A percentile compares a stretch with the other conserved stretches of the same genome.
phyloP scores from a whole-genome alignment of 2,113 vertebrate species.

The Plecotus auritus region DNA sequence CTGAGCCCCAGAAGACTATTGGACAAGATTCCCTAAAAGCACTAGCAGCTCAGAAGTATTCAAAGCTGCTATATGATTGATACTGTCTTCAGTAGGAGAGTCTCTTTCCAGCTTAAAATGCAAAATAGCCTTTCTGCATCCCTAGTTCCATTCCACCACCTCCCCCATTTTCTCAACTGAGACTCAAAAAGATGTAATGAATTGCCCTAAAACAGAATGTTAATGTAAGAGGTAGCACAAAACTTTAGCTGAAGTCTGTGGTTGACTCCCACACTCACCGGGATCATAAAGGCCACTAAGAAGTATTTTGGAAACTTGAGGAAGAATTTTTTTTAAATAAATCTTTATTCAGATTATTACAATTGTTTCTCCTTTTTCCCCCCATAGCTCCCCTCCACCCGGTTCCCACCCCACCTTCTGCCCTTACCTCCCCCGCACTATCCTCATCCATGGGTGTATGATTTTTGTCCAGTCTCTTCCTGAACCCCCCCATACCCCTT shows the following conservation, averaged over 20 bases:
- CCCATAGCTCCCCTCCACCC: no score
- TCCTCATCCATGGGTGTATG: no score
- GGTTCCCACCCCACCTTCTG: no score
- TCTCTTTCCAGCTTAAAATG: not conserved
- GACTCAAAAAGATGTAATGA: not conserved
- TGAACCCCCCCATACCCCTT: no score
- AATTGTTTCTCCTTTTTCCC: no score
- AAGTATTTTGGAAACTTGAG: conserved; percentile 39
- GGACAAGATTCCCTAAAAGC: not conserved
- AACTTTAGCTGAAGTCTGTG: not conserved
- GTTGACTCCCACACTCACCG: not conserved
- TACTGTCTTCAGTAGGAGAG: not conserved
- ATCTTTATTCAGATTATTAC: no score
- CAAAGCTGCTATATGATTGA: not conserved
- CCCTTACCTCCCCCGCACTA: no score
- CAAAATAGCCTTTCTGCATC: not conserved
- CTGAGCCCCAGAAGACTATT: not conserved
- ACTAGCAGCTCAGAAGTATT: not conserved
- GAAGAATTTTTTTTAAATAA: no score
- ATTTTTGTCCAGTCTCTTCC: no score
- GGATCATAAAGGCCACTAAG: not conserved
- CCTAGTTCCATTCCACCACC: not conserved
- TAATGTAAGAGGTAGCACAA: not conserved
- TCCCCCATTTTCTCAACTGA: not conserved
- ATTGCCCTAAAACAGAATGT: not conserved